Evolutionary conservation across 37 sponge, comb jelly and placozoan species (phyloP).

Genomic region (Dysidea cf. avara): DNA sequence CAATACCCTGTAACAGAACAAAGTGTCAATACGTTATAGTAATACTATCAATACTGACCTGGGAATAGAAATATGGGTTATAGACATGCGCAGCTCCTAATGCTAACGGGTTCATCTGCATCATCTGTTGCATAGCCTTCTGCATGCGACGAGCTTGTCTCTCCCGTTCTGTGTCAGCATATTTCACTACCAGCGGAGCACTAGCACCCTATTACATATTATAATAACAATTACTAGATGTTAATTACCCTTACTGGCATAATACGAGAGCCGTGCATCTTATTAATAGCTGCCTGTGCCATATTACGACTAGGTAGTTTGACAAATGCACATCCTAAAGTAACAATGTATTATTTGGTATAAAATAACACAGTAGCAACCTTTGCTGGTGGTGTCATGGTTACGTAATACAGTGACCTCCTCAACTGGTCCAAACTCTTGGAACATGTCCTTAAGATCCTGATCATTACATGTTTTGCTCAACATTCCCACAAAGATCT

Average conservation of each 20-base stretch:
- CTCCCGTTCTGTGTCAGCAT: constrained; percentile 92
- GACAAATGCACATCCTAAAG: constrained; percentile 88
- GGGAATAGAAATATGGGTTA: constrained; percentile 44
- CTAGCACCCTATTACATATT: constrained; percentile 62
- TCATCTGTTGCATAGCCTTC: constrained; percentile 82
- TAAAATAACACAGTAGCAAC: constrained; percentile 1
- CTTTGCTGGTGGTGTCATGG: constrained; percentile 81
- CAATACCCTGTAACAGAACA: constrained; percentile 1
- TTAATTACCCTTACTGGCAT: constrained; percentile 72
- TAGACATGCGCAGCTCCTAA: constrained; percentile 23
- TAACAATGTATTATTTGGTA: background rate
- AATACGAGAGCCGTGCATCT: constrained; percentile 84
- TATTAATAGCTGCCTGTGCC: constrained; percentile 90
- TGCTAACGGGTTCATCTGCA: constrained; percentile 63
- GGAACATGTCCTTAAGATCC: constrained; percentile 81
- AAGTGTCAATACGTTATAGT: no score
- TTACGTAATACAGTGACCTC: constrained; percentile 88
- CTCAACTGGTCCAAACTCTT: constrained; percentile 86
- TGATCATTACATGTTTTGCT: constrained; percentile 80
- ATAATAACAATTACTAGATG: background rate
- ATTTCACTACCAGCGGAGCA: constrained; percentile 88
- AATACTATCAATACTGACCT: constrained; percentile 23
- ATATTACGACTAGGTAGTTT: constrained; percentile 78
- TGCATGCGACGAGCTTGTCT: constrained; percentile 74
- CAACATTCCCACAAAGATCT: constrained; percentile 98